A percentile compares a stretch with the other conserved stretches of the same genome.
Conservation (phyloP, 1,140 invertebrate genomes). For the Pachypeltis micranthus region DNA sequence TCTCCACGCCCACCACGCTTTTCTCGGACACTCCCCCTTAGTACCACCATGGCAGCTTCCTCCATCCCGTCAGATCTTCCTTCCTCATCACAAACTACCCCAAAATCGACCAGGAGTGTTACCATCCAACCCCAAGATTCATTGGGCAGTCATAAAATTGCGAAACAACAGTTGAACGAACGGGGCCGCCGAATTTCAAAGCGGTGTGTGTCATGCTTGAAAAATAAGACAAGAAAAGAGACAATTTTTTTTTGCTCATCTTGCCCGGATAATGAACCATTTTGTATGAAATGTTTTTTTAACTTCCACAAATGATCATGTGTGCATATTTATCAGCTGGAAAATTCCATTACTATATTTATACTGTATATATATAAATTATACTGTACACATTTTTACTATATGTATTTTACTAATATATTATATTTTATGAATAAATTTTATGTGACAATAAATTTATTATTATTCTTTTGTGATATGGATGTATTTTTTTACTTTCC, state of each 20-base stretch:
- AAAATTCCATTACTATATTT: too few species aligned
- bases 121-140: background rate
- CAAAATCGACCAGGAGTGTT: background rate
- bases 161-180: background rate
- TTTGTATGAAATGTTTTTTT: background rate
- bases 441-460: too few species aligned
- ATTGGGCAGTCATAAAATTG: background rate
- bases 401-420: too few species aligned
- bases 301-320: background rate
- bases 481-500: too few species aligned
- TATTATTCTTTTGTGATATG: too few species aligned
- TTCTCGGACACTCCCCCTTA: background rate
- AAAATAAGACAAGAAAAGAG: background rate
- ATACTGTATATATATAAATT: too few species aligned
- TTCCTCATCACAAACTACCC: constrained; percentile 4
- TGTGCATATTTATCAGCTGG: too few species aligned
- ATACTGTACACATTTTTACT: too few species aligned
- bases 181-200: constrained; percentile 5
- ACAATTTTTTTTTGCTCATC: background rate
- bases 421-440: too few species aligned
- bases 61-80: constrained; percentile 2
- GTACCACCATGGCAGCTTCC: constrained; percentile 1
- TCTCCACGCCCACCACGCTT: background rate
- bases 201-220: background rate
- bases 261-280: background rate